Evolutionary conservation across 2,797 vertebrate species (phyloP), one percentile per base, ranked within the genome.

Genomic region (Falco biarmicus): DNA sequence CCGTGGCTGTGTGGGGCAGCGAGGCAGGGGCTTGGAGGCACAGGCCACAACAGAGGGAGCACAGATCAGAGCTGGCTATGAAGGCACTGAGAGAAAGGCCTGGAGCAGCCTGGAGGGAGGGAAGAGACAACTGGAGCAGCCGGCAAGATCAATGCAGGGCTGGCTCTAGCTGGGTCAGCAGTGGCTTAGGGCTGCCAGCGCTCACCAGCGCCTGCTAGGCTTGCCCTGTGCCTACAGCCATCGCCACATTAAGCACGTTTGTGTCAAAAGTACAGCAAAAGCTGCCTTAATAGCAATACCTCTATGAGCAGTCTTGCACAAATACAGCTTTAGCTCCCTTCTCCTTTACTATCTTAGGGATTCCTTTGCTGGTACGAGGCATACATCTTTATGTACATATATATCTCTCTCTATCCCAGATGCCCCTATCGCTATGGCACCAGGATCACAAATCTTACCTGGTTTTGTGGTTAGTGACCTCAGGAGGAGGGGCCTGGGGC

Each of bases 101-200:
- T 91, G 89, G 51, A 79, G 91, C 89, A 95, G 85, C 80, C 91
- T 91, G 90, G 59, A 93, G 87, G 91, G 94, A 84, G 43, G 56
- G 28, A 91, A 90, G 48, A 73, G 70, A 79, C 66, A 66, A 69
- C 0, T 69, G 89, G 51, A 93, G 80, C 87, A 93, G 93, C 47
- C 1, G 3, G 91, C 19, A 64, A 76, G 87, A 90, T 84, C 88
- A 94, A 15, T 73, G 81, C 3, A 1, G 63, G 79, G 43, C 68
- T 11, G 7, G 73, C 82, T 64, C 22, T 25, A n/a, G 64, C 64
- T 53, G 53, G 57, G 71, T 59, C 74, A 78, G 73, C 63, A 50
- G 51, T 26, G 37, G n/a, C 53, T 91, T 39, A 77, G 37, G 53
- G 78, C 50, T 90, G 60, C 54, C 54, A n/a, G 65, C 6, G 5